Conservation (phyloP, 1,140 invertebrate genomes). For the Lycorma delicatula region DNA sequence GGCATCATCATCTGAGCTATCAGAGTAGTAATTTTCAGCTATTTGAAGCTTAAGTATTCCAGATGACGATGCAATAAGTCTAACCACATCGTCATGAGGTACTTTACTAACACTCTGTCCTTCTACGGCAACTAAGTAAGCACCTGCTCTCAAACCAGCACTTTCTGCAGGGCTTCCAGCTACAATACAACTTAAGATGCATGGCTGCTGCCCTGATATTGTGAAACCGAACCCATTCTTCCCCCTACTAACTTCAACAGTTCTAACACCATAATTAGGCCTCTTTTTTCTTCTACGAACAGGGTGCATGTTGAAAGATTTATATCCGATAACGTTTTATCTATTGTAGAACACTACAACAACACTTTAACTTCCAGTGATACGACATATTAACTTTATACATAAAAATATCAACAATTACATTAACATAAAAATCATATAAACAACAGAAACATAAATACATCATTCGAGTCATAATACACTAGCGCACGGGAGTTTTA, state of each 20-base stretch:
- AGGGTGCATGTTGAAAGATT: slow-evolving; percentile 53
- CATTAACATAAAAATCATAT: too few relatives aligned
- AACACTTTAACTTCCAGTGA: too few relatives aligned
- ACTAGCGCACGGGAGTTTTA: too few relatives aligned
- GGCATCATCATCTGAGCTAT: slow-evolving; percentile 71
- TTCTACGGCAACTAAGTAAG: slow-evolving; percentile 87
- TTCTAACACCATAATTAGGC: slow-evolving; percentile 68
- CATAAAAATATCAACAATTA: too few relatives aligned
- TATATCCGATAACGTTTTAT: too few relatives aligned
- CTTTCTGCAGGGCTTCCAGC: slow-evolving; percentile 71
- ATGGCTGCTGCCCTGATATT: slow-evolving; percentile 87
- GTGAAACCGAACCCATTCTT: slow-evolving; percentile 85
- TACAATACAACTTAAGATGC: slow-evolving; percentile 81
- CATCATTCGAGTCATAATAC: too few relatives aligned
- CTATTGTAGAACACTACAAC: too few relatives aligned
- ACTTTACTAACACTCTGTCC: slow-evolving; percentile 78
- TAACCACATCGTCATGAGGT: slow-evolving; percentile 86
- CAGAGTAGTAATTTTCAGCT: slow-evolving; percentile 79
- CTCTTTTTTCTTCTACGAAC: slow-evolving; percentile 69
- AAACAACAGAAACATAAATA: too few relatives aligned
- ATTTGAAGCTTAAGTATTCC: slow-evolving; percentile 73
- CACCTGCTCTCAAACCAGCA: slow-evolving; percentile 79
- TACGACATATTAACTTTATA: too few relatives aligned
- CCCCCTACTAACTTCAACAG: slow-evolving; percentile 75
- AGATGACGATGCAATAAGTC: slow-evolving; percentile 75